Evolutionary conservation across 2,113 vertebrate species (phyloP).

Genomic region (Tetraodon nigroviridis): DNA sequence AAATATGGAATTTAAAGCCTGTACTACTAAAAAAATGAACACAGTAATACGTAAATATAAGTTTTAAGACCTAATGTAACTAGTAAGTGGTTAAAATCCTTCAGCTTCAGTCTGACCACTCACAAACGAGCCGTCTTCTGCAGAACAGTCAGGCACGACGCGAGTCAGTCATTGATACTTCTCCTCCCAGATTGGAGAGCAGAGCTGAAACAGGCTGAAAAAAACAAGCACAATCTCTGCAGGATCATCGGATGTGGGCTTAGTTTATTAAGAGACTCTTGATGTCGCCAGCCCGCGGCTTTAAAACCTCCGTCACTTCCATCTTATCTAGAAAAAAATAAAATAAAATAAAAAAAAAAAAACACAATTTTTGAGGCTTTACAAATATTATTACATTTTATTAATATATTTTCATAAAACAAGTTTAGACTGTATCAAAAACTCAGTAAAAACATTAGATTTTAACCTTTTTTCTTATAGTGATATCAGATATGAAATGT

Average conservation of each 20-base stretch:
- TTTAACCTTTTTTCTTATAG: slow-evolving; percentile 68
- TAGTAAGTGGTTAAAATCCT: no score
- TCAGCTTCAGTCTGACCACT: slow-evolving; percentile 29
- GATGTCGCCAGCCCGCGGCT: slow-evolving; percentile 14
- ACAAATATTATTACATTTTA: slow-evolving; percentile 77
- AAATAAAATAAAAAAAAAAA: slow-evolving; percentile 28
- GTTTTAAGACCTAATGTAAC: no score
- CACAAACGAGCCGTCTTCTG: slow-evolving; percentile 17
- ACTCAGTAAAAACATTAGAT: slow-evolving; percentile 77
- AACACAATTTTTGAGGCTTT: slow-evolving; percentile 62
- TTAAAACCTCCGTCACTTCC: slow-evolving; percentile 3
- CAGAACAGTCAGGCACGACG: slow-evolving; percentile 13
- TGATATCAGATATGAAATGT: slow-evolving; percentile 72
- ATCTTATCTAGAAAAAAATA: background rate
- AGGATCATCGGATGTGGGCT: slow-evolving; percentile 15
- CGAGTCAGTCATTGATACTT: slow-evolving; percentile 52
- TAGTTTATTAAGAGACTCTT: slow-evolving; percentile 26
- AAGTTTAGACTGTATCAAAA: slow-evolving; percentile 78
- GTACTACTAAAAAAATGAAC: no score
- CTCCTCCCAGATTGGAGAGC: slow-evolving; percentile 19
- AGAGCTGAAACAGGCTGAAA: slow-evolving; percentile 23
- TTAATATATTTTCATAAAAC: slow-evolving; percentile 77
- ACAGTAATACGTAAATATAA: no score
- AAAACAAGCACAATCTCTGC: slow-evolving; percentile 38
- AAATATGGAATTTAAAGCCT: no score